Evolutionary conservation across 2,113 vertebrate genomes (phyloP).

Genomic region (Sylvilagus bachmani): DNA sequence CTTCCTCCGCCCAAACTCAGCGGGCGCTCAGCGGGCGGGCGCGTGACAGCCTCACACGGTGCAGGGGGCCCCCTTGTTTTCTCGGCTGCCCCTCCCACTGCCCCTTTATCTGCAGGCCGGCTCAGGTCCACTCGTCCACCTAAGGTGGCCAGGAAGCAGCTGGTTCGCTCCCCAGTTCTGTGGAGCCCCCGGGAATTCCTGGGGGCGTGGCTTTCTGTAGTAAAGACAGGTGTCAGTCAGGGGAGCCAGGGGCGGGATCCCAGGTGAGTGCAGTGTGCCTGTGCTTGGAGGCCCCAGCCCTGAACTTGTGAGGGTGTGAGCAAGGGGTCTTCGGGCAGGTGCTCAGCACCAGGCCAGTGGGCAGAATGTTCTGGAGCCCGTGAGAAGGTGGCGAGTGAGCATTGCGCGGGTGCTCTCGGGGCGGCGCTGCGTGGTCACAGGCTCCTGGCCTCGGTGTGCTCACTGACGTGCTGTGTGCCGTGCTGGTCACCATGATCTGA

Average conservation of each 20-base stretch:
- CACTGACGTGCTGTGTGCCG: neutral
- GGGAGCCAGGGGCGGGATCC: neutral
- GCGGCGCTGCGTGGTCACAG: neutral
- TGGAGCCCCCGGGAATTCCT: neutral
- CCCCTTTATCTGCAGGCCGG: neutral
- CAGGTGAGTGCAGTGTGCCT: no score
- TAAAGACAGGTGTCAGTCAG: rapidly evolving
- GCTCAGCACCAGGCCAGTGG: neutral
- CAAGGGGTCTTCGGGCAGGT: no score
- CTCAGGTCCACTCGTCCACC: neutral
- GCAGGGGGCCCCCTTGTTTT: no score
- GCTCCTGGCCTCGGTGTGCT: neutral
- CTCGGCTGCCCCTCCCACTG: neutral
- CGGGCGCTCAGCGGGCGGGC: neutral
- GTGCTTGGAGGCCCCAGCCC: neutral
- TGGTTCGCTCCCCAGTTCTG: neutral
- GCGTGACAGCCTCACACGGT: no score
- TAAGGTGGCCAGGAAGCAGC: neutral
- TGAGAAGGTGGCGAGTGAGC: no score
- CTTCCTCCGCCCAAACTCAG: no score
- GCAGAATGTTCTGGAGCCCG: neutral
- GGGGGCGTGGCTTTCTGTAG: no score
- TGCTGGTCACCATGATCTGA: neutral
- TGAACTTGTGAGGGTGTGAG: neutral
- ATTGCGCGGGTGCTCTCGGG: neutral